Evolutionary conservation across 2,113 vertebrate genomes (phyloP).

Genomic region (Larimichthys crocea): DNA sequence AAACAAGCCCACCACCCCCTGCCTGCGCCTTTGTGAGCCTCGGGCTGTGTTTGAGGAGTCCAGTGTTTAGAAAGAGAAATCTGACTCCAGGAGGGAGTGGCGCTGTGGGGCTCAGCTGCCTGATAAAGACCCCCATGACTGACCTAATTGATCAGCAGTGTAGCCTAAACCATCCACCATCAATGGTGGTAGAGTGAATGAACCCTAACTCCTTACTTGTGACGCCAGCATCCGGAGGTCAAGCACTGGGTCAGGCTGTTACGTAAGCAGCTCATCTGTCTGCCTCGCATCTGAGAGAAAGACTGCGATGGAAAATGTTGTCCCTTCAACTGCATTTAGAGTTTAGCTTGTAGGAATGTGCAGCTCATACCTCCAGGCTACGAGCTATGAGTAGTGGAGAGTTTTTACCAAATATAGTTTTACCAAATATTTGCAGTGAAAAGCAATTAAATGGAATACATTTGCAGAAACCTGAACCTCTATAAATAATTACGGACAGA

Average conservation of each 20-base stretch:
- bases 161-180: neutral
- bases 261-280: conserved; percentile 12
- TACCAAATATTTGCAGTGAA: conserved; percentile 80
- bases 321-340: conserved; percentile 24
- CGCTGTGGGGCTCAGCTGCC: conserved; percentile 44
- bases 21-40: conserved; percentile 42
- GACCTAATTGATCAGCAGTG: conserved; percentile 25
- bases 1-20: conserved; percentile 53
- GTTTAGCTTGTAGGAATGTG: conserved; percentile 51
- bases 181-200: conserved; percentile 2
- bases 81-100: conserved; percentile 52
- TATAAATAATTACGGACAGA: conserved; percentile 71
- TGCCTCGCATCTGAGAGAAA: neutral
- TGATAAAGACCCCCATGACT: conserved; percentile 20
- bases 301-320: conserved; percentile 4
- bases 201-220: conserved; percentile 31
- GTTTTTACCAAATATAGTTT: conserved; percentile 77
- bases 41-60: conserved; percentile 47
- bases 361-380: conserved; percentile 33
- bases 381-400: conserved; percentile 15
- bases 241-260: conserved; percentile 16
- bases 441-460: conserved; percentile 80
- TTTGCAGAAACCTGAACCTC: conserved; percentile 79
- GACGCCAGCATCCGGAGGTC: conserved; percentile 33
- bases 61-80: conserved; percentile 67